These are phyloP conservation scores for Galeopsomyia nigrocyanea DNA, from an alignment of 2,888 invertebrate species.

Conservation along the genomic window DNA sequence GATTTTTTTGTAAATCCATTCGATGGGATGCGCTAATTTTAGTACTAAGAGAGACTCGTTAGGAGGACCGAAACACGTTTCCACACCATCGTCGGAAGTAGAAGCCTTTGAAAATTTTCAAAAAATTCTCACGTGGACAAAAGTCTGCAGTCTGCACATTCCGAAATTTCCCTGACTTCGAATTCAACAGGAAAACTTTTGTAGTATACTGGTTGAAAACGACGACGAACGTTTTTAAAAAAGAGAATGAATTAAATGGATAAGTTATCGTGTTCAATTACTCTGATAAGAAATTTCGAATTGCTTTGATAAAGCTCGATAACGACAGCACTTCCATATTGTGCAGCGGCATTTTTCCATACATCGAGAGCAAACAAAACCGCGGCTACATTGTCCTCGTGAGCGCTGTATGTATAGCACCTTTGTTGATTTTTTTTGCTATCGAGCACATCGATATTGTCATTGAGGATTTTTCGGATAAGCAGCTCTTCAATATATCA, in stretches of 20 bases:
- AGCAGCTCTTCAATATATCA: slow-evolving; percentile 7
- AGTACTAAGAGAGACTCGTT: background rate
- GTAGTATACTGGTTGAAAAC: slow-evolving; percentile 9
- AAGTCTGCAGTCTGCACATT: slow-evolving; percentile 7
- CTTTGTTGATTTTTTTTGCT: background rate
- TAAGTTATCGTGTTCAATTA: background rate
- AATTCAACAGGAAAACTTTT: slow-evolving; percentile 3
- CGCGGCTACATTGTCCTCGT: background rate
- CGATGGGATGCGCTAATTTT: background rate
- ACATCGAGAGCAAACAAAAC: background rate
- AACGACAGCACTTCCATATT: background rate
- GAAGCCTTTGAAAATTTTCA: background rate
- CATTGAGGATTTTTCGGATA: slow-evolving; percentile 3
- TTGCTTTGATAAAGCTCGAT: background rate
- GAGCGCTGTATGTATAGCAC: background rate
- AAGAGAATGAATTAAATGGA: too few species aligned
- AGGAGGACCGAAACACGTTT: slow-evolving; percentile 8
- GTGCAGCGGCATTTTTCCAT: background rate
- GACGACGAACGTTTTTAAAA: too few species aligned
- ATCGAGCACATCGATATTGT: background rate
- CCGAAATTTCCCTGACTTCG: background rate
- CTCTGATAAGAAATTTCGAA: background rate
- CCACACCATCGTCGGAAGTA: background rate
- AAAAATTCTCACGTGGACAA: slow-evolving; percentile 12
- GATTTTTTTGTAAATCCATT: slow-evolving; percentile 19